Evolutionary conservation across 37 sponge, comb jelly and placozoan genomes (phyloP).

Genomic region (Lycopodina hypogea): DNA sequence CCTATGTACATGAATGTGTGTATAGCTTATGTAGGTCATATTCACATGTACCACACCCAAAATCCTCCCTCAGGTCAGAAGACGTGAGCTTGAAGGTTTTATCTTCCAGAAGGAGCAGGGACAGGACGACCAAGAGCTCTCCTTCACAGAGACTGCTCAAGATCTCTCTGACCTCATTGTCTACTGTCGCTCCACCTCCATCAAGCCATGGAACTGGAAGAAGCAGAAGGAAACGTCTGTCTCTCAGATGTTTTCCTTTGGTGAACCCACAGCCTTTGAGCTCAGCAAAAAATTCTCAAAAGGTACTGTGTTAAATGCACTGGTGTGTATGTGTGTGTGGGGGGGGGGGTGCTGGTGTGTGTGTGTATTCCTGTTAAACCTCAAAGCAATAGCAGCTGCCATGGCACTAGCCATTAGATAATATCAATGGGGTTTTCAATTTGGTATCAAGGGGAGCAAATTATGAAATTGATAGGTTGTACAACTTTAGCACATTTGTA

Average conservation of each 20-base stretch:
- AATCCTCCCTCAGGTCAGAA: not conserved
- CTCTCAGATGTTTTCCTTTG: constrained; percentile 77
- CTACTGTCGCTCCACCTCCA: constrained; percentile 48
- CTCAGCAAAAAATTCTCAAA: constrained; percentile 26
- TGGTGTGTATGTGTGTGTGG: not conserved
- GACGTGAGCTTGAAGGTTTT: not conserved
- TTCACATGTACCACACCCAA: too few relatives aligned
- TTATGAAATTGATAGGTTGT: too few relatives aligned
- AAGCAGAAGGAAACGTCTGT: constrained; percentile 37
- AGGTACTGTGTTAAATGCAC: constrained; percentile 9
- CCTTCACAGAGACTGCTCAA: constrained; percentile 7
- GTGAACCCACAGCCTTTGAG: constrained; percentile 45
- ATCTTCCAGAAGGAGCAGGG: not conserved
- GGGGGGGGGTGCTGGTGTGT: not conserved
- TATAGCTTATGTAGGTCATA: too few relatives aligned
- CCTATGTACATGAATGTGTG: too few relatives aligned
- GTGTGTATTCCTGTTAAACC: too few relatives aligned
- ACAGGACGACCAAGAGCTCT: constrained; percentile 56
- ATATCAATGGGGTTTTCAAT: too few relatives aligned
- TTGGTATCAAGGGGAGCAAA: too few relatives aligned
- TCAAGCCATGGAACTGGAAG: constrained; percentile 68
- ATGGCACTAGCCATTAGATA: too few relatives aligned
- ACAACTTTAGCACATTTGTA: too few relatives aligned
- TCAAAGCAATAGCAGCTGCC: too few relatives aligned
- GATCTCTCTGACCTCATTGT: constrained; percentile 44